These are phyloP conservation scores for Cherax destructor DNA, from an alignment of 1,140 invertebrate genomes.

Conservation along the genomic window DNA sequence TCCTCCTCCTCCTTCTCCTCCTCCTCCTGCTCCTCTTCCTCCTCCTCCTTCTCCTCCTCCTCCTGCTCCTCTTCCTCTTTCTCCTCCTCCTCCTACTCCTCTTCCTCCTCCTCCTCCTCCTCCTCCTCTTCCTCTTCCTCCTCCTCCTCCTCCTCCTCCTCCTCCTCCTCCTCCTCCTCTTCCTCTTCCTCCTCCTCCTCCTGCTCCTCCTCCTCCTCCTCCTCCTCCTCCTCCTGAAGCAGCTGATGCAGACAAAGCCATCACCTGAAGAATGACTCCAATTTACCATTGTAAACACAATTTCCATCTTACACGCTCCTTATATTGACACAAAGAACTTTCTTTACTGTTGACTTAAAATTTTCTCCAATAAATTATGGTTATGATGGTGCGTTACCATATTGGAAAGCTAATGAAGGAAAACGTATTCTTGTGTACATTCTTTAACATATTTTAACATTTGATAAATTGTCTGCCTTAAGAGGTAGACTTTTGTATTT, in stretches of 20 bases:
- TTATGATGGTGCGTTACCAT: not conserved
- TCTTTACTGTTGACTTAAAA: not conserved
- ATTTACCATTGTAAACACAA: not conserved
- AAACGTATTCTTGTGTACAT: not conserved
- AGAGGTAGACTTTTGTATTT: too few relatives aligned
- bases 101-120: not conserved
- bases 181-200: not conserved
- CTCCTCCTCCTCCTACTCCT: not conserved
- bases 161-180: not conserved
- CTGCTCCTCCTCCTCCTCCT: not conserved
- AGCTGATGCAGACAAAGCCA: not conserved
- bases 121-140: too few relatives aligned
- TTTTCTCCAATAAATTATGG: not conserved
- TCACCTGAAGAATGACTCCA: not conserved
- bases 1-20: too few relatives aligned
- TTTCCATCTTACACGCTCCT: not conserved
- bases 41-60: not conserved
- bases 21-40: not conserved
- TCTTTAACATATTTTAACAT: not conserved
- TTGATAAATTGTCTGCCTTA: not conserved
- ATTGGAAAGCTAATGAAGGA: not conserved
- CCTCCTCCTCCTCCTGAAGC: not conserved
- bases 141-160: not conserved
- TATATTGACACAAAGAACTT: not conserved
- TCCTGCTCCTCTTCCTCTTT: too few relatives aligned